phyloP scores from a whole-genome alignment of 2,888 invertebrate genomes.

The Phaonia tiefii region DNA sequence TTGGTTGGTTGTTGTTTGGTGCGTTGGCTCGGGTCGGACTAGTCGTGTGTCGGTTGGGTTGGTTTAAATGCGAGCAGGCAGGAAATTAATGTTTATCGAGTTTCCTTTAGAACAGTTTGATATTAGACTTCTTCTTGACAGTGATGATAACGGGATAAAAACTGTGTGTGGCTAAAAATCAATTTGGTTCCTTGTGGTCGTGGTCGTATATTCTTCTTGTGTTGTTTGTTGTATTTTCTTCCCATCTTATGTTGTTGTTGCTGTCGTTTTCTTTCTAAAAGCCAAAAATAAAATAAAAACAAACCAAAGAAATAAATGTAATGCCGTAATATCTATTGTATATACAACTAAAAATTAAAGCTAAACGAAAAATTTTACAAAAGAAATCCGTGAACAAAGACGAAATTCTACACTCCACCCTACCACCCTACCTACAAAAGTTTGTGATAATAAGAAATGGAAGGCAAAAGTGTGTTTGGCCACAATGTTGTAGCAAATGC shows the following conservation, averaged over 20 bases:
- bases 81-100: conserved; percentile 67
- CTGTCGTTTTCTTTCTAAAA: conserved; percentile 4
- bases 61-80: conserved; percentile 62
- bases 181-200: conserved; percentile 58
- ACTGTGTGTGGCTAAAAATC: conserved; percentile 49
- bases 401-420: background rate
- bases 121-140: conserved; percentile 56
- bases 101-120: conserved; percentile 67
- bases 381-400: conserved; percentile 13
- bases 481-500: background rate
- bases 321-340: conserved; percentile 11
- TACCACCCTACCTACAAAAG: too few species aligned
- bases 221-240: conserved; percentile 24
- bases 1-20: conserved; percentile 3
- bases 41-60: conserved; percentile 6
- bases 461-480: background rate
- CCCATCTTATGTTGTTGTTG: conserved; percentile 1
- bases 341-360: conserved; percentile 1
- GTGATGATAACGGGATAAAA: conserved; percentile 60
- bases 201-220: conserved; percentile 36
- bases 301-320: too few species aligned
- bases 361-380: background rate
- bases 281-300: background rate
- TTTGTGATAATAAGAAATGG: too few species aligned
- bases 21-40: conserved; percentile 29